Evolutionary conservation across 23 tunicate species (phyloP).

Genomic region (Phallusia fumigata): DNA sequence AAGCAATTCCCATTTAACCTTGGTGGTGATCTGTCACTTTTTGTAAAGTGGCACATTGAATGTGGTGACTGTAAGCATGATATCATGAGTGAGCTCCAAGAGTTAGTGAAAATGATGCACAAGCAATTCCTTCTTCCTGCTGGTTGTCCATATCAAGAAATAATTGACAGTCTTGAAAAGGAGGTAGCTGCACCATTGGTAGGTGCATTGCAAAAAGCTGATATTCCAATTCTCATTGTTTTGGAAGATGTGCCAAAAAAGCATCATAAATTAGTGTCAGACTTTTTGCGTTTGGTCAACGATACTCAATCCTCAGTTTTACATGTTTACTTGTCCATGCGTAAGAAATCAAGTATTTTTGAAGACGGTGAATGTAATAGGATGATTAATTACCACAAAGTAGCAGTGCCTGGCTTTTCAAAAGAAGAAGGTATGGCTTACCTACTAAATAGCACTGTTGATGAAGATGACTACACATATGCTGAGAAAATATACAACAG

Average conservation of each 20-base stretch:
- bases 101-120: conserved; percentile 28
- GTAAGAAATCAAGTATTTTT: background rate
- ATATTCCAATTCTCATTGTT: conserved; percentile 26
- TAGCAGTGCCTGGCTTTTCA: conserved; percentile 28
- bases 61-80: conserved; percentile 47
- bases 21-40: background rate
- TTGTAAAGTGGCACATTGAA: conserved; percentile 59
- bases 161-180: conserved; percentile 5
- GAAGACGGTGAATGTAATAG: background rate
- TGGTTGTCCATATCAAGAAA: background rate
- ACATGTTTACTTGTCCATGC: conserved; percentile 43
- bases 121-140: background rate
- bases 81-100: conserved; percentile 19
- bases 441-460: background rate
- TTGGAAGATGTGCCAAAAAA: conserved; percentile 29
- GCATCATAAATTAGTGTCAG: background rate
- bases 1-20: conserved; percentile 17
- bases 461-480: conserved; percentile 1
- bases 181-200: conserved; percentile 26
- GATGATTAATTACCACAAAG: background rate
- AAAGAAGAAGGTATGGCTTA: conserved; percentile 27
- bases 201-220: conserved; percentile 3
- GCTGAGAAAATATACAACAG: conserved; percentile 28
- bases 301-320: background rate
- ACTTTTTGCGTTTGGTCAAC: conserved; percentile 14